A percentile compares a stretch with the other conserved stretches of the same genome.
Evolutionary conservation across 35 echinoderm and acorn worm species (phyloP).

Genomic region (Patiria miniata): DNA sequence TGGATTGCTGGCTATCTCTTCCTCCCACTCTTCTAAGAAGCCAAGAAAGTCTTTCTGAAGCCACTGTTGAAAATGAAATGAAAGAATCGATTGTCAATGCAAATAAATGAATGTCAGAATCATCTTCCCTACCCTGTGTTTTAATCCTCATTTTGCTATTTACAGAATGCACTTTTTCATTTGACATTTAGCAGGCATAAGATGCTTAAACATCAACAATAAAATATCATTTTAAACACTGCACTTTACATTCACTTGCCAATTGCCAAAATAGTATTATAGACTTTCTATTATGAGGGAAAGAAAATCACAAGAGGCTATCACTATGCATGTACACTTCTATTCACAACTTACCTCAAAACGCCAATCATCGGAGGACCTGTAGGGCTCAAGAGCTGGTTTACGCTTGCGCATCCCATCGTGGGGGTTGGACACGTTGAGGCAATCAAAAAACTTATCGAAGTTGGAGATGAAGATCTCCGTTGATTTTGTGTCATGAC

Average conservation of each 20-base stretch:
- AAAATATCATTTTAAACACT: no score
- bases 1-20: neutral
- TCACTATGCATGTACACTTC: no score
- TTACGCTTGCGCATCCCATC: neutral
- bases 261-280: no score
- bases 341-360: neutral
- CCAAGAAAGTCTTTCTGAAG: slow-evolving; percentile 45
- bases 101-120: no score
- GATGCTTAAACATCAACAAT: no score
- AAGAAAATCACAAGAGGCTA: no score
- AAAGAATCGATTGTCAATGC: neutral
- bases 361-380: slow-evolving; percentile 26
- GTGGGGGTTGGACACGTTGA: slow-evolving; percentile 37
- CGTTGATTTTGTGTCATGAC: slow-evolving; percentile 31
- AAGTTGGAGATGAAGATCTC: slow-evolving; percentile 39
- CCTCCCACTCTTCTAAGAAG: slow-evolving; percentile 56
- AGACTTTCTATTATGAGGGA: no score
- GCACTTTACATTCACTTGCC: no score
- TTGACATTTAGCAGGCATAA: no score
- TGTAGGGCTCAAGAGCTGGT: slow-evolving; percentile 33
- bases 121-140: no score
- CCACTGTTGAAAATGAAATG: slow-evolving; percentile 44
- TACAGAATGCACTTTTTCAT: no score
- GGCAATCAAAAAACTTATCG: slow-evolving; percentile 59
- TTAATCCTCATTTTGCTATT: no score